Conservation (phyloP, 2,797 vertebrate genomes). For the Nannoperca australis region DNA sequence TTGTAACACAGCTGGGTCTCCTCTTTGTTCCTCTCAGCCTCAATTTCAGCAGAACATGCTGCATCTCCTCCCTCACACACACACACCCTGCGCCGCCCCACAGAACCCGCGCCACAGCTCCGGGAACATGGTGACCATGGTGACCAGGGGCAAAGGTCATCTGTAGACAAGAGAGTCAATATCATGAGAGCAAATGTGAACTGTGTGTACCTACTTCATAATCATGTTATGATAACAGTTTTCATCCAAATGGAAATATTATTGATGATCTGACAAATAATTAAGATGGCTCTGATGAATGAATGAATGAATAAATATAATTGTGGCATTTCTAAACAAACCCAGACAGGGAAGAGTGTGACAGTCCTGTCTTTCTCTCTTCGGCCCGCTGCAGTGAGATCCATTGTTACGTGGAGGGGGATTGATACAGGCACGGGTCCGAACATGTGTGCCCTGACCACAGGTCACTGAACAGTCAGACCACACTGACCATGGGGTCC, state of each 20-base stretch:
- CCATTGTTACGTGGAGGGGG: constrained; percentile 84
- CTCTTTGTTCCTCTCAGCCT: constrained; percentile 64
- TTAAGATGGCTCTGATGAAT: not conserved
- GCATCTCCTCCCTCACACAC: constrained; percentile 79
- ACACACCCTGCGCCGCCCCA: constrained; percentile 82
- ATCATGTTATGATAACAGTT: not conserved
- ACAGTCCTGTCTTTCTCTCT: constrained; percentile 84
- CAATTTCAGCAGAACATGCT: constrained; percentile 75
- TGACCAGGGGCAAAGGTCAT: constrained; percentile 89
- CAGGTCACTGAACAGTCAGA: constrained; percentile 90
- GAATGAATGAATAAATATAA: not conserved
- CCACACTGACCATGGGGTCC: constrained; percentile 93
- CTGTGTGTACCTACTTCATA: not conserved
- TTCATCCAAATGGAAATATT: not conserved
- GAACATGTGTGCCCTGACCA: constrained; percentile 82
- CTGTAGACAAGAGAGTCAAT: constrained; percentile 58
- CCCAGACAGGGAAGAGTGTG: constrained; percentile 79
- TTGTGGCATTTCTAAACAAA: constrained; percentile 51
- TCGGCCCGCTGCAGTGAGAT: constrained; percentile 81
- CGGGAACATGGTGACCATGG: constrained; percentile 88
- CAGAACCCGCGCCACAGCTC: constrained; percentile 88
- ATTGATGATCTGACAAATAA: not conserved
- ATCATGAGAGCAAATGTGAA: not conserved
- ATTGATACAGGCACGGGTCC: constrained; percentile 87
- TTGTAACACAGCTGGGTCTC: constrained; percentile 87